phyloP scores from a whole-genome alignment of 2,113 vertebrate genomes.

The Coracopsis vasa region DNA sequence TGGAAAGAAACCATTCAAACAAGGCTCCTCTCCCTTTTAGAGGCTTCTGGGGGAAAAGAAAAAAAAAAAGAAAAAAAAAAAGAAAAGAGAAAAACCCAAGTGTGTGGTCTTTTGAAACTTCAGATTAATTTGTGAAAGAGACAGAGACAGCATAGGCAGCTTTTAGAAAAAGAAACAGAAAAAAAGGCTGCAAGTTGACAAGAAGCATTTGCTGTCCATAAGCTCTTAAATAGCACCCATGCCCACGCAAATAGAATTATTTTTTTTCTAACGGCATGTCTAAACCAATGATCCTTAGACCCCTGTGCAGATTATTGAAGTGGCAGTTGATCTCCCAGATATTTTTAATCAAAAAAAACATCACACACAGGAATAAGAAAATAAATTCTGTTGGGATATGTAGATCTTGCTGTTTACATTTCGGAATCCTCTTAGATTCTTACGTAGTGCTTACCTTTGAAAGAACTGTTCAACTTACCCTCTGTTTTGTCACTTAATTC shows the following conservation, averaged over 20 bases:
- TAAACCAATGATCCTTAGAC: background rate
- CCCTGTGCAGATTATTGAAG: background rate
- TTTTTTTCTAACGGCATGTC: background rate
- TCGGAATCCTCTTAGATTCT: background rate
- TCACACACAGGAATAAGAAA: background rate
- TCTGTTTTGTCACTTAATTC: background rate
- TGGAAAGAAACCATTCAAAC: constrained; percentile 68
- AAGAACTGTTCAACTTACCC: background rate
- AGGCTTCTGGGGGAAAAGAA: constrained; percentile 63
- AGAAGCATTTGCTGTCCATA: constrained; percentile 66
- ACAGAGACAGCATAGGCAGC: constrained; percentile 59
- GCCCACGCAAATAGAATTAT: background rate
- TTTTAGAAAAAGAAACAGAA: constrained; percentile 66
- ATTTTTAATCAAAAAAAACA: background rate
- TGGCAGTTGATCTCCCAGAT: background rate
- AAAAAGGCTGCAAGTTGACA: constrained; percentile 63
- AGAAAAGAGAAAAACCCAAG: constrained; percentile 11
- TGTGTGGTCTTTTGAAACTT: constrained; percentile 78
- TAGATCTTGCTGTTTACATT: background rate
- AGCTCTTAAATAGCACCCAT: background rate
- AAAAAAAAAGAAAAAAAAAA: constrained; percentile 40
- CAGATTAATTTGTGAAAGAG: constrained; percentile 66
- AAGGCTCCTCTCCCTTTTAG: constrained; percentile 53
- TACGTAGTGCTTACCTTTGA: background rate
- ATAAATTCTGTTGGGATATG: background rate